Conservation (phyloP, 2,888 invertebrate species). For the Ischnura elegans region DNA sequence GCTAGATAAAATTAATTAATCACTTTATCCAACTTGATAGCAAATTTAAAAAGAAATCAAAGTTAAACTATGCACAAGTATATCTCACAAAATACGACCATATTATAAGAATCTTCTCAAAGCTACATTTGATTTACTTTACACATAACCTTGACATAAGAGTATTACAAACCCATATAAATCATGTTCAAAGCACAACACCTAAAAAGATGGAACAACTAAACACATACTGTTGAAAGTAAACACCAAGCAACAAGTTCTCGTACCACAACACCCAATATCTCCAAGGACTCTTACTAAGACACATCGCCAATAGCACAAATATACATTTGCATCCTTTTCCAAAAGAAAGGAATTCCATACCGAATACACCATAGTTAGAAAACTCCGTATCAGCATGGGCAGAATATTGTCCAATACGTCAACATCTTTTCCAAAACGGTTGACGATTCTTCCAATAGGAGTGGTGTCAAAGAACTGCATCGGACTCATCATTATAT, state of each 20-base stretch:
- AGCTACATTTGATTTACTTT: not conserved
- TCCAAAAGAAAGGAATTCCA: conserved; percentile 69
- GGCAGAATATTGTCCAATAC: conserved; percentile 86
- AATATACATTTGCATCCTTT: not conserved
- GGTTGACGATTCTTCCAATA: conserved; percentile 88
- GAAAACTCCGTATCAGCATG: conserved; percentile 86
- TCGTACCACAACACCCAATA: not conserved
- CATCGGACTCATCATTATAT: conserved; percentile 75
- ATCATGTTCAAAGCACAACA: not conserved
- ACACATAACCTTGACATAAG: not conserved
- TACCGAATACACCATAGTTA: conserved; percentile 84
- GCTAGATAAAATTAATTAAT: too few relatives aligned
- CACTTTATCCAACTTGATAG: too few relatives aligned
- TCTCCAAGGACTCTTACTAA: not conserved
- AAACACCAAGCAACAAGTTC: not conserved
- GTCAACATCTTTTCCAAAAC: conserved; percentile 88
- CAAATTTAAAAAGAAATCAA: not conserved
- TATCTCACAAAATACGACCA: not conserved
- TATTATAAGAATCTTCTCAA: not conserved
- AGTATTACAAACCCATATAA: not conserved
- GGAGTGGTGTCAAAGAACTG: conserved; percentile 91
- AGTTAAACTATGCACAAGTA: not conserved
- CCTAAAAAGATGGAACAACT: not conserved
- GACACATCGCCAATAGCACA: not conserved
- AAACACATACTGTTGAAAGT: not conserved